These are phyloP conservation scores for Hyaena hyaena DNA, from an alignment of 2,113 vertebrate genomes.

Conservation along the genomic window DNA sequence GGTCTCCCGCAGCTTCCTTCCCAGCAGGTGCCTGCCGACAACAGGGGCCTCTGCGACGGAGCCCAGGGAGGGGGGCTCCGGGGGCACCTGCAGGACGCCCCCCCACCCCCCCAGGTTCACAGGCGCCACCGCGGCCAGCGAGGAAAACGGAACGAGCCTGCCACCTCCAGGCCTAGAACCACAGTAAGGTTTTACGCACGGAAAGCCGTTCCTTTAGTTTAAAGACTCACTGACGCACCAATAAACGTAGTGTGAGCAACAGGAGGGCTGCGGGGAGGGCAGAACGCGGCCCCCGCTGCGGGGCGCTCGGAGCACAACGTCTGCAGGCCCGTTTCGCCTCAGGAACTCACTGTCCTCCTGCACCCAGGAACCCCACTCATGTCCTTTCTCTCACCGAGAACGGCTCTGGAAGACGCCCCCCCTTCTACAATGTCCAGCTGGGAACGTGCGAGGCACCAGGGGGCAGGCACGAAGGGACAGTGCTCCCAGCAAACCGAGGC, in stretches of 20 bases:
- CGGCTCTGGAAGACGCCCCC: neutral
- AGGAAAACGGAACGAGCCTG: neutral
- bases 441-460: neutral
- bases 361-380: neutral
- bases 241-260: neutral
- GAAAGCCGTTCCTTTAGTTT: neutral
- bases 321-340: neutral
- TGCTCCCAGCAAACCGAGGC: too few species aligned
- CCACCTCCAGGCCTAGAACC: neutral
- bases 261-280: neutral
- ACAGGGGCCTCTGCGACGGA: neutral
- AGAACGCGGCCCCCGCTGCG: neutral
- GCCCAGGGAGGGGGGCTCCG: fast-evolving
- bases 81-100: neutral
- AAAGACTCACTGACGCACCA: neutral
- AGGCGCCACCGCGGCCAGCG: neutral
- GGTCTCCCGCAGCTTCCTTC: neutral
- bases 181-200: neutral
- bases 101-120: neutral
- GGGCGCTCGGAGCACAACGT: neutral
- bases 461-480: neutral
- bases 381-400: neutral
- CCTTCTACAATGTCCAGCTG: neutral
- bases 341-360: neutral
- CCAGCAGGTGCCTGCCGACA: neutral